Conservation (phyloP, 2,888 invertebrate species). For the Mechanitis messenoides region DNA sequence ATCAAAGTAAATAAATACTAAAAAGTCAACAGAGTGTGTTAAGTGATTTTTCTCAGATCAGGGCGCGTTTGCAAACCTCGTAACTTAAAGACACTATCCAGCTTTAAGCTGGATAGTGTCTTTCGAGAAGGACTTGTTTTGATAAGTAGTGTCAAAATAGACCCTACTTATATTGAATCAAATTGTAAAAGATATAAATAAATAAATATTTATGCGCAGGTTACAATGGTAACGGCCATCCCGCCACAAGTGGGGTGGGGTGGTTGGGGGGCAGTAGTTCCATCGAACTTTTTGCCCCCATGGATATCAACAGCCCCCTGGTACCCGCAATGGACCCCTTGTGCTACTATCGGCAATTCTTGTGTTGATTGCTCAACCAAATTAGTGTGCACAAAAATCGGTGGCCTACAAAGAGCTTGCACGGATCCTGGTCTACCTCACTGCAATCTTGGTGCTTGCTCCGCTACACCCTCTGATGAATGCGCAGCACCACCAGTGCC, state of each 20-base stretch:
- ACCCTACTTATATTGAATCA: no score
- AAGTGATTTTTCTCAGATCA: no score
- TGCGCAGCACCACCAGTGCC: conserved; percentile 40
- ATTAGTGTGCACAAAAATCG: conserved; percentile 60
- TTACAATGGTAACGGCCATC: conserved; percentile 48
- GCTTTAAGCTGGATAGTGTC: no score
- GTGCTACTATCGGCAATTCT: conserved; percentile 49
- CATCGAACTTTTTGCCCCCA: conserved; percentile 58
- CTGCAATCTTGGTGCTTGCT: conserved; percentile 68
- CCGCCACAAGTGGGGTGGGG: conserved; percentile 39
- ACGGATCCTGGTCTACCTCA: conserved; percentile 59
- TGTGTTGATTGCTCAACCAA: conserved; percentile 61
- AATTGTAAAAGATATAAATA: no score
- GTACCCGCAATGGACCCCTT: conserved; percentile 60
- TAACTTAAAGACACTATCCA: no score
- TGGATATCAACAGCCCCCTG: conserved; percentile 61
- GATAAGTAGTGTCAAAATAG: no score
- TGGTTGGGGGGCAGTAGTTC: conserved; percentile 36
- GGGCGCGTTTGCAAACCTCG: no score
- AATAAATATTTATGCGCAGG: conserved; percentile 35
- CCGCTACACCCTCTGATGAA: conserved; percentile 58
- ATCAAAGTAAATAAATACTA: no score
- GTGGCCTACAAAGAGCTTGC: conserved; percentile 54
- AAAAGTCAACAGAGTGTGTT: no score
- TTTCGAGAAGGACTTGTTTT: no score